phyloP scores from a whole-genome alignment of 2,888 invertebrate genomes.

The Linnaemya vulpina region DNA sequence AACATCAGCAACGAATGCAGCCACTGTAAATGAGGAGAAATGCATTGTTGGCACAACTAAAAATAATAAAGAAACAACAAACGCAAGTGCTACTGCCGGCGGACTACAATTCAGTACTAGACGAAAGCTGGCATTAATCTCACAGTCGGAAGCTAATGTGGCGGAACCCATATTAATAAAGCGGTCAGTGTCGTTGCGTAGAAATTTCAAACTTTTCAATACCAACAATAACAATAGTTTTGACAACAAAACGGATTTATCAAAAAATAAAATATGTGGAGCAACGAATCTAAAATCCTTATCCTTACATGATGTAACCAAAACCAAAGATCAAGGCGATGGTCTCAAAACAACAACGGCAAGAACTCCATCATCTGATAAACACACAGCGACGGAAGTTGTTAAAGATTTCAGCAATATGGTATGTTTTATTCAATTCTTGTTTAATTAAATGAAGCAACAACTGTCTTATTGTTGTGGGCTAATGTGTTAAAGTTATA shows the following conservation, averaged over 20 bases:
- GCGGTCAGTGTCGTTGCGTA: slow-evolving; percentile 75
- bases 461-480: neutral
- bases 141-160: slow-evolving; percentile 63
- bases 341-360: slow-evolving; percentile 55
- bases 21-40: slow-evolving; percentile 53
- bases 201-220: slow-evolving; percentile 73
- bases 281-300: slow-evolving; percentile 58
- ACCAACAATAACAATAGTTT: slow-evolving; percentile 19
- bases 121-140: slow-evolving; percentile 72
- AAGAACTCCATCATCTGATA: slow-evolving; percentile 24
- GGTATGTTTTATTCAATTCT: slow-evolving; percentile 50
- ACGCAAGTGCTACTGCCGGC: slow-evolving; percentile 45
- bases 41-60: slow-evolving; percentile 30
- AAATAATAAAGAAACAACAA: slow-evolving; percentile 59
- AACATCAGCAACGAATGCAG: slow-evolving; percentile 59
- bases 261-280: slow-evolving; percentile 59
- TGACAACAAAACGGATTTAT: slow-evolving; percentile 75
- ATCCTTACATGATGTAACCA: slow-evolving; percentile 50
- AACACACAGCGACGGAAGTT: slow-evolving; percentile 26
- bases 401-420: slow-evolving; percentile 60
- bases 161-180: slow-evolving; percentile 69
- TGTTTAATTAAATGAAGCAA: neutral
- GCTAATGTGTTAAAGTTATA: slow-evolving; percentile 26
- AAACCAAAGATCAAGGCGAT: slow-evolving; percentile 55
- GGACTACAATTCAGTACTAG: slow-evolving; percentile 68